phyloP scores from a whole-genome alignment of 2,113 vertebrate species.

The Pardalotus punctatus region DNA sequence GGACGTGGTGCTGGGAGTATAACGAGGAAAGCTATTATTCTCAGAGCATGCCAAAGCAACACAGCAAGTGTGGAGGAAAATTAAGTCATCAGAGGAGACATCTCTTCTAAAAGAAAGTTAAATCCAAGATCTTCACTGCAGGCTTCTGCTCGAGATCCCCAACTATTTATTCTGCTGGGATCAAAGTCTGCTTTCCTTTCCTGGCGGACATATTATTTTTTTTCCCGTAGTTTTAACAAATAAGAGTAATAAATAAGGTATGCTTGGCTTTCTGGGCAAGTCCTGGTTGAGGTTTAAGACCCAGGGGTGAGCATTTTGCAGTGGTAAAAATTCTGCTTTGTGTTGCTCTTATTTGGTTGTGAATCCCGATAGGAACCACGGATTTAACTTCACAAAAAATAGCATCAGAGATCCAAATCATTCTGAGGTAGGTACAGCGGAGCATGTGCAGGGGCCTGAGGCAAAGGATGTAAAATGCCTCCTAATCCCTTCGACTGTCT shows the following conservation, averaged over 20 bases:
- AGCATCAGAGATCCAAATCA: neutral
- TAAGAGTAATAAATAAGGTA: neutral
- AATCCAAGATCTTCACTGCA: neutral
- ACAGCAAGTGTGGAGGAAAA: constrained; percentile 15
- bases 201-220: neutral
- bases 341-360: neutral
- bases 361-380: neutral
- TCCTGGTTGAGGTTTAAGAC: neutral
- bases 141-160: neutral
- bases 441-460: neutral
- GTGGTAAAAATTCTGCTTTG: neutral
- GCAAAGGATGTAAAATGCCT: neutral
- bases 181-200: neutral
- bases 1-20: constrained; percentile 35
- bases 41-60: constrained; percentile 34
- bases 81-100: constrained; percentile 34
- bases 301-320: neutral
- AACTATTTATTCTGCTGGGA: neutral
- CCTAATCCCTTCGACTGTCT: neutral
- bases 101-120: constrained; percentile 30
- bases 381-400: neutral
- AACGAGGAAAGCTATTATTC: constrained; percentile 46
- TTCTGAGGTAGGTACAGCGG: neutral
- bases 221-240: neutral
- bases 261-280: neutral